Evolutionary conservation across 2,113 vertebrate species (phyloP), one percentile per base, ranked within the genome.

Genomic region (Barnardius zonarius): DNA sequence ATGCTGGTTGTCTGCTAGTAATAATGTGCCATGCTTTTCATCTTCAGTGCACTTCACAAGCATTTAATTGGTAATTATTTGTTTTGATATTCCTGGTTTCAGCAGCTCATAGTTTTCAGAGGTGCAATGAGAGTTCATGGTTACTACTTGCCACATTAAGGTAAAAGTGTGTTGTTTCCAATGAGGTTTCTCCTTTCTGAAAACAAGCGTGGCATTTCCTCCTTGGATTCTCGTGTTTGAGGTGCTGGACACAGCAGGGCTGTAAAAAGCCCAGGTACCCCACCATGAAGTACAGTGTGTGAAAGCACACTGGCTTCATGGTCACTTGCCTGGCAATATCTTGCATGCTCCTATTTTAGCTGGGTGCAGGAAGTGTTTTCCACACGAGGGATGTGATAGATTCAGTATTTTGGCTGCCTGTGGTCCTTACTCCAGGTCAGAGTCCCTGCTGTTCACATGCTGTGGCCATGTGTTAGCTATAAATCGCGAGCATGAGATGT

Each of bases 251-350:
- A 2, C 7, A 16, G 27, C 13, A 17, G 20, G 37, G 76, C 6
- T 51, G 51, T 44, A 80, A 67, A 8, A 57, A 61, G 43, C 22
- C 16, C 52, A 25, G n/a, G 39, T 66, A 49, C 55, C n/a, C 28
- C 37, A 31, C 17, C 35, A 5, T 2, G 10, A 28, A 48, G 28
- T 39, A 9, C 37, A 4, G 20, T 0, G 2, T 0, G 7, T 8
- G 33, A 22, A 46, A 43, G n/a, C 46, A 59, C 22, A 2, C 9
- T 15, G n/a, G 20, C 35, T 64, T 19, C 9, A 1, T 7, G n/a
- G 39, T 64, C 20, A 49, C 28, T 70, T 24, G 6, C 31, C 37
- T 31, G 63, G 28, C 24, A 28, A 8, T 27, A 1, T 28, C 13
- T 7, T 55, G 11, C 25, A 37, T 30, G 8, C 10, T 86, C 37